phyloP scores from a whole-genome alignment of 2,113 vertebrate genomes.

The Oceanites oceanicus region DNA sequence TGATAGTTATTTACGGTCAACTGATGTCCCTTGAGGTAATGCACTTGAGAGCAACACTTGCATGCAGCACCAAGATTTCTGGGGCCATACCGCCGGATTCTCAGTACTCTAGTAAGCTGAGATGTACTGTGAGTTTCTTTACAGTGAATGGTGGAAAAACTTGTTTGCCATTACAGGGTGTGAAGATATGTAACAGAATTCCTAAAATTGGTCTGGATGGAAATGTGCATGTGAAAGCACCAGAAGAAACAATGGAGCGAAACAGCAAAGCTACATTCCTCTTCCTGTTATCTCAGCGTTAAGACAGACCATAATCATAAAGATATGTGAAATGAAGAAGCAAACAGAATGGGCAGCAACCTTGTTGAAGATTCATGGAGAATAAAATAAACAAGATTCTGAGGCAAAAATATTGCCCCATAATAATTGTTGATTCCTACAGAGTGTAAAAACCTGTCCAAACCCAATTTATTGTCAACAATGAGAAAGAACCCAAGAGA shows the following conservation, averaged over 20 bases:
- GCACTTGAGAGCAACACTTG: background rate
- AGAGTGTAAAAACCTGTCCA: background rate
- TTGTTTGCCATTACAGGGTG: background rate
- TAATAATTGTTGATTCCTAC: background rate
- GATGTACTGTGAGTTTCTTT: background rate
- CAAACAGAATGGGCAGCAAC: background rate
- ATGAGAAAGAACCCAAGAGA: background rate
- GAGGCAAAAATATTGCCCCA: background rate
- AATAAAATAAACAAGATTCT: background rate
- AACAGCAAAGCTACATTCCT: background rate
- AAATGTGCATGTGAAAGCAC: background rate
- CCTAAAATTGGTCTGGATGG: background rate
- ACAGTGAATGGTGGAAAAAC: background rate
- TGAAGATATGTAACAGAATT: background rate
- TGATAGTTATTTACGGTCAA: background rate
- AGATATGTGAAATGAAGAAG: background rate
- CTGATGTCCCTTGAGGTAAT: background rate
- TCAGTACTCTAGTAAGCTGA: background rate
- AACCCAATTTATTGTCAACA: background rate
- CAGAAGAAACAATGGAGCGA: background rate
- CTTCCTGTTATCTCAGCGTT: background rate
- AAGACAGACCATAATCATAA: background rate
- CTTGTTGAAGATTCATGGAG: background rate
- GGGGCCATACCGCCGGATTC: fast-evolving
- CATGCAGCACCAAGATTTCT: background rate